Conservation (phyloP, 2,888 invertebrate species). For the Chirona hameri region DNA sequence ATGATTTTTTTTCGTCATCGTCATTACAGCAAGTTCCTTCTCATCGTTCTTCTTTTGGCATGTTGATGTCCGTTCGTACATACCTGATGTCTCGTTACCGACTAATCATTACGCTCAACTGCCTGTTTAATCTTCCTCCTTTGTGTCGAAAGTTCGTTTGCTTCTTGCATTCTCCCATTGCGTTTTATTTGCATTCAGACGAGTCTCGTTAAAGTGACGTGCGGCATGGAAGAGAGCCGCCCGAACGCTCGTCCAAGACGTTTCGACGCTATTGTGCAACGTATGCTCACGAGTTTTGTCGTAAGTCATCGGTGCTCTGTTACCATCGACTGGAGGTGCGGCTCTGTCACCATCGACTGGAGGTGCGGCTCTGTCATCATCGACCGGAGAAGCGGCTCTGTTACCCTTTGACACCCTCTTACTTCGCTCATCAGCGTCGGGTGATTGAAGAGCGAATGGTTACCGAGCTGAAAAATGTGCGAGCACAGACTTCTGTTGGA, state of each 20-base stretch:
- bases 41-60: no score
- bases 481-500: no score
- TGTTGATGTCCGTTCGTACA: no score
- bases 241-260: neutral
- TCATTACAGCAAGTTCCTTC: neutral
- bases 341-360: neutral
- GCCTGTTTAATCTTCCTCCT: no score
- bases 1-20: neutral
- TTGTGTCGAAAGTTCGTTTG: no score
- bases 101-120: no score
- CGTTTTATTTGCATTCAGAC: neutral
- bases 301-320: neutral
- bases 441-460: no score
- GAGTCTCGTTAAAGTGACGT: neutral
- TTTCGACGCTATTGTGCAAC: neutral
- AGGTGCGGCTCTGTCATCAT: neutral
- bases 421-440: neutral
- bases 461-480: no score
- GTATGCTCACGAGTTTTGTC: neutral
- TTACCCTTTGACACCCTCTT: neutral
- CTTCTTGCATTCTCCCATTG: no score
- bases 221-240: neutral
- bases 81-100: no score
- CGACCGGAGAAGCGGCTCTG: neutral
- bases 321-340: neutral